Percentiles rank a stretch among this genome's conserved stretches.
phyloP scores from a whole-genome alignment of 2,888 invertebrate genomes.

The Cartodere bifasciata region DNA sequence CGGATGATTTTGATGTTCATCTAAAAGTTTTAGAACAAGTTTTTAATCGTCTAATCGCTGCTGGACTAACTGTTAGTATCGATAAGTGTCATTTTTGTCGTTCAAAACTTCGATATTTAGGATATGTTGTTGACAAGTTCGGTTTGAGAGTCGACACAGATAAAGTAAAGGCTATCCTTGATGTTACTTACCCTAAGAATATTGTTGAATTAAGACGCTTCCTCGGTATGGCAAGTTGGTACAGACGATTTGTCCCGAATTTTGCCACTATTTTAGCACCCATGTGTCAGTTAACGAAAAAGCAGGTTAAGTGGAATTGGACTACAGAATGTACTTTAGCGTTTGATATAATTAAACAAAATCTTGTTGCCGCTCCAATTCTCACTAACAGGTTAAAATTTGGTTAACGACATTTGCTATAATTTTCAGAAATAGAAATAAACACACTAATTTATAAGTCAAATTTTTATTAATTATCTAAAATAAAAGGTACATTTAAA shows the following conservation, averaged over 20 bases:
- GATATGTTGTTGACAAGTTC: constrained; percentile 19
- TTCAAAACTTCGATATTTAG: constrained; percentile 19
- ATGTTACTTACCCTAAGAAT: constrained; percentile 18
- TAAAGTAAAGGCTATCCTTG: constrained; percentile 13
- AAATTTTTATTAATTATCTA: too few species aligned
- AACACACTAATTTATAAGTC: too few species aligned
- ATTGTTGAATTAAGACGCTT: constrained; percentile 18
- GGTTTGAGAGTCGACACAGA: constrained; percentile 17
- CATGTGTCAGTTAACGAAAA: too few species aligned
- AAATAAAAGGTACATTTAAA: too few species aligned
- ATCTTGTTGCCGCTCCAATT: constrained; percentile 10
- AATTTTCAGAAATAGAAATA: too few species aligned
- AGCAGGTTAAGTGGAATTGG: constrained; percentile 6
- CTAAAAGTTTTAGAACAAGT: constrained; percentile 12
- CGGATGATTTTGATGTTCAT: constrained; percentile 16
- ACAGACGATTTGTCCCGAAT: constrained; percentile 15
- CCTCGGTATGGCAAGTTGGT: constrained; percentile 24
- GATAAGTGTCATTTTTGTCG: constrained; percentile 18
- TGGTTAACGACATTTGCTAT: too few species aligned
- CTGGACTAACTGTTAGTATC: constrained; percentile 17
- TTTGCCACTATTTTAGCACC: constrained; percentile 2
- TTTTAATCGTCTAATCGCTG: constrained; percentile 11
- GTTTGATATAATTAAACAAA: constrained; percentile 8
- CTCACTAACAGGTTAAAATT: too few species aligned
- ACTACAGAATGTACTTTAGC: constrained; percentile 8